Conservation (phyloP, 2,888 invertebrate genomes). For the Spatulosminthurus flaviceps region DNA sequence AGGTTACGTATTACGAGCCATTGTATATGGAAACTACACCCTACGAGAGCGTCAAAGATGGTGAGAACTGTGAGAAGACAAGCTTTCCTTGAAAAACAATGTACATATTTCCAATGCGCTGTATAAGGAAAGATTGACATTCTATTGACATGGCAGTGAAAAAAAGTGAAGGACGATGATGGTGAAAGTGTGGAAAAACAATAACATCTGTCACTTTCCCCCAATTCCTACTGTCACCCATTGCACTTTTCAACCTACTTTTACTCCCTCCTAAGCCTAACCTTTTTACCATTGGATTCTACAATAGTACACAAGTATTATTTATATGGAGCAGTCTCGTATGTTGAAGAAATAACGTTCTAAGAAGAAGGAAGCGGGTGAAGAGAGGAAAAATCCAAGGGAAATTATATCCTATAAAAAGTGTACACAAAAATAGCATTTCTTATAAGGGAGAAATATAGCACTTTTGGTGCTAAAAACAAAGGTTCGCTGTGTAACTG, state of each 20-base stretch:
- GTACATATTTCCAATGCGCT: slow-evolving; percentile 16
- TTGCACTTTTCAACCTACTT: not conserved
- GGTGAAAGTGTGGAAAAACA: slow-evolving; percentile 22
- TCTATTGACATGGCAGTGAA: slow-evolving; percentile 14
- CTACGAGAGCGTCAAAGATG: not conserved
- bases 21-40: not conserved
- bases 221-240: not conserved
- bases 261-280: not conserved
- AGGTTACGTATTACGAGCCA: not conserved
- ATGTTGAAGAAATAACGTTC: too few relatives aligned
- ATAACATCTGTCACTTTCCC: slow-evolving; percentile 28
- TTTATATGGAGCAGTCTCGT: too few relatives aligned
- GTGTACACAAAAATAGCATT: too few relatives aligned
- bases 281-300: too few relatives aligned
- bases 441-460: not conserved
- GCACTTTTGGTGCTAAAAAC: not conserved
- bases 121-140: not conserved
- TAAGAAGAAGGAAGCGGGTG: too few relatives aligned
- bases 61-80: not conserved
- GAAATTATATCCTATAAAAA: too few relatives aligned
- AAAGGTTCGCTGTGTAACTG: not conserved
- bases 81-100: slow-evolving; percentile 10
- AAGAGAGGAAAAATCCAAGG: too few relatives aligned
- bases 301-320: too few relatives aligned
- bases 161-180: slow-evolving; percentile 10